Evolutionary conservation across 1,140 invertebrate genomes (phyloP).

Genomic region (Palaemon carinicauda): DNA sequence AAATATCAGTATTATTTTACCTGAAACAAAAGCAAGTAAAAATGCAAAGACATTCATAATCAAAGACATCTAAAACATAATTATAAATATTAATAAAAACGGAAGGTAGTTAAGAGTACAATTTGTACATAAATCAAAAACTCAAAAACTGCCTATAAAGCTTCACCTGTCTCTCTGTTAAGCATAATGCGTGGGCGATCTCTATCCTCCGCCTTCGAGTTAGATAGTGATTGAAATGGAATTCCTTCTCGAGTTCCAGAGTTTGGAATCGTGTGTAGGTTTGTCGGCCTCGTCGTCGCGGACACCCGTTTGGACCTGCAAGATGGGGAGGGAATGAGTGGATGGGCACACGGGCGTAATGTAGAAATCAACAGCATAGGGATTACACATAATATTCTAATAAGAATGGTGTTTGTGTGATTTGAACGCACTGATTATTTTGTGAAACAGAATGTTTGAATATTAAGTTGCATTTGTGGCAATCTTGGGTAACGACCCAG

Average conservation of each 20-base stretch:
- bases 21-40: too few species aligned
- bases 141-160: not conserved
- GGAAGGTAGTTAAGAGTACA: not conserved
- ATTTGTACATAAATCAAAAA: not conserved
- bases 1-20: too few species aligned
- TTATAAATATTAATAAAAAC: not conserved
- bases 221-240: constrained; percentile 51
- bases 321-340: constrained; percentile 63
- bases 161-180: constrained; percentile 97
- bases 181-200: constrained; percentile 95
- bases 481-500: too few species aligned
- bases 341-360: not conserved
- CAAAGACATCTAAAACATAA: not conserved
- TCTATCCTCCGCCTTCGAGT: constrained; percentile 71
- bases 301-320: constrained; percentile 94
- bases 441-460: too few species aligned
- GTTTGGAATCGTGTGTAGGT: constrained; percentile 97
- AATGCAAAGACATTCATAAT: not conserved
- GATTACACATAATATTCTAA: too few species aligned
- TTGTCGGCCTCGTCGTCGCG: constrained; percentile 89
- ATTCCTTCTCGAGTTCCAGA: constrained; percentile 70
- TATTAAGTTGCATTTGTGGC: too few species aligned
- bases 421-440: too few species aligned
- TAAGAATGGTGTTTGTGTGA: too few species aligned
- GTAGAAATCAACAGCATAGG: not conserved